Evolutionary conservation across 2,888 invertebrate genomes (phyloP), one percentile per base, ranked within the genome.

Genomic region (Odontomyia ornata): DNA sequence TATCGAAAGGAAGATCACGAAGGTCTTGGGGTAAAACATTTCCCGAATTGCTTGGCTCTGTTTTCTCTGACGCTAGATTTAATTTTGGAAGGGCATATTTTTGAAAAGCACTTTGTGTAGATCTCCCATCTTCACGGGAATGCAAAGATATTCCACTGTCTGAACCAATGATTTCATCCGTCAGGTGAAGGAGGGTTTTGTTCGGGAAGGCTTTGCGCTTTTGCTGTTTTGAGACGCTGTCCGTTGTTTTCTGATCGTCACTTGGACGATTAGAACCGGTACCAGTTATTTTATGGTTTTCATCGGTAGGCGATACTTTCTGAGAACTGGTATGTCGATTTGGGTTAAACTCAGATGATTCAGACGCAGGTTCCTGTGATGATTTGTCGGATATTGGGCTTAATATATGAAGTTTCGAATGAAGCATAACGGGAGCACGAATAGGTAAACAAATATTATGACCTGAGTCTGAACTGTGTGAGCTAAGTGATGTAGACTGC

Each of bases 371-470:
- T 83, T 95, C 95, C 86, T 94, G 95, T 0, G 95, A 95, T 25
- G 95, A 95, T 86, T 95, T 95, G 86, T 95, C 95, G 77, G 95
- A 95, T 83, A 95, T 95, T 23, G 95, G 95, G 82, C 95, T 95
- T 65, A 95, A 89, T 84, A 95, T 94, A 86, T 95, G 95, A 81
- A 95, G 88, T 85, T 95, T 95, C 77, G 91, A 90, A 85, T 93
- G 93, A 81, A 93, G 91, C 76, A 91, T 89, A 57, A 91, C 86
- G 85, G 93, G 93, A 84, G 91, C 91, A 82, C 91, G 90, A 76
- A 91, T 84, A 81, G 91, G 91, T 86, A 89, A 89, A 28, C 85
- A 85, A 75, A 91, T 89, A 82, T 90, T 91, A 76, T 86, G 86
- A 77, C 84, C 85, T 80, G 93, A 94, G 86, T 95, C 95, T 52